These are phyloP conservation scores for Trichacis sp. DNA, from an alignment of 2,888 invertebrate genomes.

Conservation along the genomic window DNA sequence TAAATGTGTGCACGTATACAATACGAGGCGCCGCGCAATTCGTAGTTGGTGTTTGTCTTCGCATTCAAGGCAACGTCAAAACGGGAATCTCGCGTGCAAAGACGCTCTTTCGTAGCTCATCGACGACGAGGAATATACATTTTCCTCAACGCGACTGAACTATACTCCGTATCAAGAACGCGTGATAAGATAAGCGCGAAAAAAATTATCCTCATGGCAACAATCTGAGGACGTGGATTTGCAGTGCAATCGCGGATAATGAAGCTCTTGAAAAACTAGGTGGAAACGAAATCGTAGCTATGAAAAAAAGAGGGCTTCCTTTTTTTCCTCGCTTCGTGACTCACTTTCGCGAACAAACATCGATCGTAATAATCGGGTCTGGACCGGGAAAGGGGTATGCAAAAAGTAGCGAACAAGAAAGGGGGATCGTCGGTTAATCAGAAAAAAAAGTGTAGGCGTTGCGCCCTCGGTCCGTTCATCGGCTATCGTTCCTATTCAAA, in stretches of 20 bases:
- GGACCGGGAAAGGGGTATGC: no score
- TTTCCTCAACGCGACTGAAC: slow-evolving; percentile 50
- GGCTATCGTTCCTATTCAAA: slow-evolving; percentile 61
- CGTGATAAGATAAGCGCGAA: slow-evolving; percentile 55
- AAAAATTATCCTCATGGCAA: slow-evolving; percentile 65
- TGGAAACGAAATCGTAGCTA: slow-evolving; percentile 11
- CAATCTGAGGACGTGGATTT: slow-evolving; percentile 63
- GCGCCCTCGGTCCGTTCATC: slow-evolving; percentile 43
- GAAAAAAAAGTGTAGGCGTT: slow-evolving; percentile 57
- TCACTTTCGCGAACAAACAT: no score
- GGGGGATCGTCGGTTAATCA: slow-evolving; percentile 28
- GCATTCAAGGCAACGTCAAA: slow-evolving; percentile 26
- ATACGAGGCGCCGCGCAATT: slow-evolving; percentile 6
- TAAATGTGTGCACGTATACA: no score
- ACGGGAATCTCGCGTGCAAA: slow-evolving; percentile 22
- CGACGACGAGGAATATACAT: slow-evolving; percentile 25
- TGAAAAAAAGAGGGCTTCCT: no score
- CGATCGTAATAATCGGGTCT: no score
- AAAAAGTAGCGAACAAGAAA: no score
- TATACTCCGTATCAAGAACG: slow-evolving; percentile 57
- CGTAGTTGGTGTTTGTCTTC: slow-evolving; percentile 25
- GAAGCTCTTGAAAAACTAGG: slow-evolving; percentile 21
- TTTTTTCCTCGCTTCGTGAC: no score
- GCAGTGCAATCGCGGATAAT: slow-evolving; percentile 45
- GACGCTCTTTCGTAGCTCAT: slow-evolving; percentile 35